Percentiles rank a stretch among this genome's conserved stretches.
phyloP scores from a whole-genome alignment of 1,140 invertebrate genomes.

The Drosophila nannoptera region DNA sequence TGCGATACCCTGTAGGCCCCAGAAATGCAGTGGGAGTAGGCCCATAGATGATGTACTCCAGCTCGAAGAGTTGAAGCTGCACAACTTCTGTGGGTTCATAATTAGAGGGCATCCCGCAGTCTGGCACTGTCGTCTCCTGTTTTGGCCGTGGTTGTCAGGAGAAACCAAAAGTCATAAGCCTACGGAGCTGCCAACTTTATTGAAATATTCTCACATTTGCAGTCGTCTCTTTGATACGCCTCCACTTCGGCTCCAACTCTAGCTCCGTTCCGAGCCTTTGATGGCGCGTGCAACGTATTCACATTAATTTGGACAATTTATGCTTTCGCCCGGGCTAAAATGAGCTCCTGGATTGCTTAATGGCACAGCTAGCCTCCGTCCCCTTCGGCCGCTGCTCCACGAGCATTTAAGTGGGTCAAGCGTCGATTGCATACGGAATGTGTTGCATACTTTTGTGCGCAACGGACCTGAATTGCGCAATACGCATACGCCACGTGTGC shows the following conservation, averaged over 20 bases:
- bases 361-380: conserved; percentile 10
- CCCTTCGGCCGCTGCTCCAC: neutral
- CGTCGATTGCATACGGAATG: conserved; percentile 55
- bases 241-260: conserved; percentile 6
- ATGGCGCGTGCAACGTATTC: conserved; percentile 59
- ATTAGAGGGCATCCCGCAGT: neutral
- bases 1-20: conserved; percentile 1
- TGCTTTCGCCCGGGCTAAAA: conserved; percentile 30
- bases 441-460: conserved; percentile 18
- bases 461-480: conserved; percentile 47
- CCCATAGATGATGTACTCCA: too few species aligned
- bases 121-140: neutral
- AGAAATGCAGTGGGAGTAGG: too few species aligned
- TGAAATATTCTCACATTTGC: conserved; percentile 42
- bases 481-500: conserved; percentile 58
- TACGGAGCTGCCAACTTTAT: conserved; percentile 43
- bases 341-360: conserved; percentile 33
- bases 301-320: conserved; percentile 76
- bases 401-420: conserved; percentile 38
- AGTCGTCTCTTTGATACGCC: conserved; percentile 16
- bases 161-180: conserved; percentile 48
- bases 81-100: too few species aligned
- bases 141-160: conserved; percentile 44
- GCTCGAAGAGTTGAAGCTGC: neutral
- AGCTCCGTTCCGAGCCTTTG: conserved; percentile 7